A percentile compares a stretch with the other conserved stretches of the same genome.
phyloP scores from a whole-genome alignment of 2,888 invertebrate genomes.

The Diaphora mendica region DNA sequence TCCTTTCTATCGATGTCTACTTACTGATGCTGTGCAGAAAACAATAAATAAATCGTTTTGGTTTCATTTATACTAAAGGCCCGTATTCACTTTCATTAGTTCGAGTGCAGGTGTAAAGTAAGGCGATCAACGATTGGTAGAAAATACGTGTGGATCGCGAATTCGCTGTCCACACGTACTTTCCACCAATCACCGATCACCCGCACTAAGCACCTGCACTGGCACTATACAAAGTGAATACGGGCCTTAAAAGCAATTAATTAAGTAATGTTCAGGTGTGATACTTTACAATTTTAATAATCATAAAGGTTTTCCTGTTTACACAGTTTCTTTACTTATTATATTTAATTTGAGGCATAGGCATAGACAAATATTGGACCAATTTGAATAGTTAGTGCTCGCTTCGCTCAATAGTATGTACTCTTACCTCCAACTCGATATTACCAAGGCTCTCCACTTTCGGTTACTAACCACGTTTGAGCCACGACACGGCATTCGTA shows the following conservation, averaged over 20 bases:
- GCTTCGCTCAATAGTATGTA: slow-evolving; percentile 66
- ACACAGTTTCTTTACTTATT: slow-evolving; percentile 23
- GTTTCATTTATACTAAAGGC: neutral
- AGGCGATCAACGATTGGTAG: too few relatives aligned
- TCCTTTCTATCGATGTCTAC: neutral
- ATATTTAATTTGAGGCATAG: slow-evolving; percentile 39
- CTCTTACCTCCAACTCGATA: slow-evolving; percentile 69
- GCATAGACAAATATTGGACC: slow-evolving; percentile 65
- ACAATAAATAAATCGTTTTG: neutral
- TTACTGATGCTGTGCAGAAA: neutral
- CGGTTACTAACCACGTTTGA: slow-evolving; percentile 66
- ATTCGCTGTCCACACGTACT: too few relatives aligned
- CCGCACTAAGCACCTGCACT: too few relatives aligned
- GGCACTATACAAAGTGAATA: too few relatives aligned
- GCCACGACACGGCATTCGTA: slow-evolving; percentile 57
- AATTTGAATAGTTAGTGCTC: slow-evolving; percentile 60
- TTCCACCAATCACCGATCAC: too few relatives aligned
- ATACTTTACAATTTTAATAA: slow-evolving; percentile 7
- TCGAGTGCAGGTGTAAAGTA: too few relatives aligned
- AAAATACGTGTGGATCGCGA: too few relatives aligned
- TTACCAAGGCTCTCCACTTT: slow-evolving; percentile 85
- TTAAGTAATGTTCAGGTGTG: neutral
- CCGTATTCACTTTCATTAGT: too few relatives aligned
- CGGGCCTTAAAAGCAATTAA: neutral
- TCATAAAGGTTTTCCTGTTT: slow-evolving; percentile 24